Percentiles rank a stretch among this genome's conserved stretches.
Evolutionary conservation across 2,113 vertebrate genomes (phyloP).

Genomic region (Cathartes aura): DNA sequence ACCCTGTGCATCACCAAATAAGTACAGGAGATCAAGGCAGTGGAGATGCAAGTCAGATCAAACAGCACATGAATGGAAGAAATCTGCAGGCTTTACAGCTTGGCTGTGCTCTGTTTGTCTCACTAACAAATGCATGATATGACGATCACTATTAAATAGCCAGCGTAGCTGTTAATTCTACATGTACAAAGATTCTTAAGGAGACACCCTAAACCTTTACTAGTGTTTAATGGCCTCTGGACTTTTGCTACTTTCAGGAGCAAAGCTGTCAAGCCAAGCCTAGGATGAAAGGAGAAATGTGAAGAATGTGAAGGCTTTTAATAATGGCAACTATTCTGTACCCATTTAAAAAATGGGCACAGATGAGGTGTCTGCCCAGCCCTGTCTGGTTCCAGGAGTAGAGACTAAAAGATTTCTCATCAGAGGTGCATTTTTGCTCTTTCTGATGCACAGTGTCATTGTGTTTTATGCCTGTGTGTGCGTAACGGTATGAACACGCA

Average conservation of each 20-base stretch:
- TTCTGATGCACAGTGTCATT: background rate
- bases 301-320: slow-evolving; percentile 36
- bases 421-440: background rate
- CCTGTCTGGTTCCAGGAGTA: background rate
- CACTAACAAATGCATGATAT: background rate
- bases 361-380: background rate
- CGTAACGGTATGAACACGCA: background rate
- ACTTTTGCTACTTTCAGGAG: background rate
- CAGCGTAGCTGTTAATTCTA: slow-evolving; percentile 29
- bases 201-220: background rate
- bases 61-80: background rate
- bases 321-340: slow-evolving; percentile 15
- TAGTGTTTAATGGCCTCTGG: background rate
- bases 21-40: background rate
- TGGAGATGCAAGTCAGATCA: background rate
- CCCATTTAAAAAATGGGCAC: background rate
- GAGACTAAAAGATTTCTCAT: background rate
- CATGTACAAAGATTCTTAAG: background rate
- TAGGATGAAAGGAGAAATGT: slow-evolving; percentile 34
- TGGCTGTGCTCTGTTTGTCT: background rate
- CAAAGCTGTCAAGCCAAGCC: background rate
- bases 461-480: background rate
- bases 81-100: background rate
- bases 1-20: background rate
- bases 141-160: background rate